Base-by-base conservation (phyloP, 2,888 invertebrate species). In the Blera fallax region DNA sequence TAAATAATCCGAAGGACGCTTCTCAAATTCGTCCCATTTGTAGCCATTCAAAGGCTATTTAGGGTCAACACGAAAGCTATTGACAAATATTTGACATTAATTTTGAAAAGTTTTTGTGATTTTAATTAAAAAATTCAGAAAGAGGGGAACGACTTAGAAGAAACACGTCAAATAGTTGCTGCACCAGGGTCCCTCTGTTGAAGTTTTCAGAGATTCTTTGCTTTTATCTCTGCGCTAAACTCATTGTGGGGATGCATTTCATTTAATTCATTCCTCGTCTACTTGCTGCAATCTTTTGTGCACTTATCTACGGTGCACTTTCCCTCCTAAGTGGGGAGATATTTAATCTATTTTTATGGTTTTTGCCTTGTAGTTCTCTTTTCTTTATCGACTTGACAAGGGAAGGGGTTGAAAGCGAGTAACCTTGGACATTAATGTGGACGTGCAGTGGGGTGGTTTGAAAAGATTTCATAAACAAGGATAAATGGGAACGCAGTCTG, bases 361-460 rank as follows among this genome's bases (percentile, higher is more conserved):
- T 45, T 7, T 5, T 16, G 29, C 8, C 16, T 29, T 29, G 21
- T 34, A 7, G 16, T 34, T 3, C 14, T 14, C 11, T 11, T 40
- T 11, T 60, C 8, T 18, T 60, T 29, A 27, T 27, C 11, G 24
- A 64, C 45, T 45, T 65, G 54, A 16, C 65, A n/a, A n/a, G n/a
- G 32, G 64, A 62, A 58, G 37, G 50, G 16, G 67, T 67, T 77
- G 58, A 67, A 58, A 67, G 21, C 21, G 37, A 32, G 45, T 32
- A 77, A 77, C 77, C 77, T 77, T 77, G 67, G 67, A 52, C 29
- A 50, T 48, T 27, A 37, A 58, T 67, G 56, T 56, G 8, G 5
- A 29, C 54, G 34, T 34, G 34, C 54, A 16, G 2, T 1, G 29
- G 16, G 4, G 11, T 2, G 58, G 37, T 21, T 58, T 10, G 27